Base-by-base conservation (phyloP, 1,140 invertebrate species). In the Drosophila malerkotliana region DNA sequence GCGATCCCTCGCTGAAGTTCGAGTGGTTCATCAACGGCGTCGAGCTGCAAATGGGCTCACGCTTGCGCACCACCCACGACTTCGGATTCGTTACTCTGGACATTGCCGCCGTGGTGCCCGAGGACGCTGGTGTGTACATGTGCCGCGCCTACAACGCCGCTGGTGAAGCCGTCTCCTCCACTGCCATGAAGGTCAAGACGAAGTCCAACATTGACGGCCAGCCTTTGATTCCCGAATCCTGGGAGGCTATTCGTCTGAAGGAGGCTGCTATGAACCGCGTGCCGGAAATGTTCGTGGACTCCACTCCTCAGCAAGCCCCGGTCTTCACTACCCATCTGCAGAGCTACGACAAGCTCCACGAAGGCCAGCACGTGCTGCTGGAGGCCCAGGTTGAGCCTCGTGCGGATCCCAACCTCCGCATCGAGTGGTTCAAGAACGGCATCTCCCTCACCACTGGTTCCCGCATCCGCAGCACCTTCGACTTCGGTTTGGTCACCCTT, bases 321-420 rank as follows among this genome's bases (percentile, higher is more conserved):
- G 96, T 98, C 8, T 98, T 98, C 79, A 98, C 97, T 0, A 97
- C 96, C 24, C 97, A 98, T 91, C 93, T 99, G 5, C 95, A 96
- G 81, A 98, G 96, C 81, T 96, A 95, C 62, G 97, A 98, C 60
- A 96, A 97, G 87, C 91, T 98, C 4, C 93, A 95, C 48, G 98
- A 98, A 94, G 96, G 96, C 44, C 95, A 99, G 92, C 96, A 97
- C 88, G 96, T 98, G 3, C 96, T 97, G 80, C 93, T 99, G 68
- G 98, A 99, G 92, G 98, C 98, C 63, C 97, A 98, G 92, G 96
- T 99, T 4, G 97, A 98, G 90, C 99, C 99, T n/a, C 94, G 98
- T 82, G 96, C 97, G 39, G 99, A 99, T 94, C 98, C 98, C 0
- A 97, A 98, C 84, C 94, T 98, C 4, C 94, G 94, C 54, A 95